Evolutionary conservation across 2,797 vertebrate genomes (phyloP).

Genomic region (Natrix natrix): DNA sequence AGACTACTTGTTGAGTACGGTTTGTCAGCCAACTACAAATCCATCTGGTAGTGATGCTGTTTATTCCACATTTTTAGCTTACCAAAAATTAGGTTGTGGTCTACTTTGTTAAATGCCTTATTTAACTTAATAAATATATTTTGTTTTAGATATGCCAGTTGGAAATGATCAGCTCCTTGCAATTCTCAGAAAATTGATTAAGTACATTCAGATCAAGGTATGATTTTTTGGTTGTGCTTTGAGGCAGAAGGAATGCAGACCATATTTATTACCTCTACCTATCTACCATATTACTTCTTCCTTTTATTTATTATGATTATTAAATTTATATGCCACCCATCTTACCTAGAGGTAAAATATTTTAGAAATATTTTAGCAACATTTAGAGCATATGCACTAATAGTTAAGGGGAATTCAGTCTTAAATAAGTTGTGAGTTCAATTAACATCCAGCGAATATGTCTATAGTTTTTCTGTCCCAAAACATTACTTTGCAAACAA

Average conservation of each 20-base stretch:
- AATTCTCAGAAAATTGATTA: slow-evolving; percentile 85
- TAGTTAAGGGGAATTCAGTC: neutral
- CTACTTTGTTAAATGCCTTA: neutral
- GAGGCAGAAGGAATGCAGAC: neutral
- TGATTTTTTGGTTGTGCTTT: neutral
- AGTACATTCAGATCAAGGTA: slow-evolving; percentile 92
- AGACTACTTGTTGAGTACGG: neutral
- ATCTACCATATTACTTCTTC: neutral
- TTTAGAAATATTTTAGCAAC: neutral
- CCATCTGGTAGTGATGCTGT: neutral
- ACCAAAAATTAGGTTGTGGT: neutral
- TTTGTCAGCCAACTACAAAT: neutral
- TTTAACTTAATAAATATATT: slow-evolving; percentile 12
- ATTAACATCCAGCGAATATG: neutral
- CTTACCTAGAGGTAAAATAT: neutral
- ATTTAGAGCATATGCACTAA: neutral
- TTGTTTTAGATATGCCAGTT: slow-evolving; percentile 82
- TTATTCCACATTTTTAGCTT: neutral
- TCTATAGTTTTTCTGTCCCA: neutral
- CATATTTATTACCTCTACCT: neutral
- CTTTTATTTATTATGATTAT: neutral
- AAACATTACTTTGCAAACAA: neutral
- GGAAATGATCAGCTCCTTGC: slow-evolving; percentile 84
- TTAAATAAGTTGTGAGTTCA: neutral
- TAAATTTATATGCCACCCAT: neutral